phyloP scores from a whole-genome alignment of 2,888 invertebrate species.

The Sarcophaga rosellei region DNA sequence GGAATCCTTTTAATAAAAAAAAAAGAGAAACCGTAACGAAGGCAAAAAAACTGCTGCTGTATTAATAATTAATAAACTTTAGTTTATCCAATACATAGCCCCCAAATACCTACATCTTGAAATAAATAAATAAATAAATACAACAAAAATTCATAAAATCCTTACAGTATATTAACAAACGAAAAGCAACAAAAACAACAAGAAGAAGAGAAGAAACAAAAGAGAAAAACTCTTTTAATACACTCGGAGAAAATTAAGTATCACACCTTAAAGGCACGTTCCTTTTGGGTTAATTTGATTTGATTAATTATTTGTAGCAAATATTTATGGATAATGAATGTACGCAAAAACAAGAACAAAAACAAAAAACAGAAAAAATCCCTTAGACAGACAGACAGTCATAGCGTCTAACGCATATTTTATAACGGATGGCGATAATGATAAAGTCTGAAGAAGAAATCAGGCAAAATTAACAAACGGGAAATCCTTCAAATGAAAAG shows the following conservation, averaged over 20 bases:
- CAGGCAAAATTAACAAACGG: constrained; percentile 1
- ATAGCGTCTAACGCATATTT: background rate
- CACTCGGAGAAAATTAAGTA: constrained; percentile 6
- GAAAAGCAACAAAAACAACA: background rate
- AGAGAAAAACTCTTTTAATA: background rate
- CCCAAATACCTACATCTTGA: background rate
- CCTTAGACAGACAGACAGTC: background rate
- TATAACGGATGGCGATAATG: background rate
- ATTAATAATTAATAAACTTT: constrained; percentile 42
- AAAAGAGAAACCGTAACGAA: background rate
- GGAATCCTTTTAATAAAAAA: background rate
- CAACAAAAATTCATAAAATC: too few species aligned
- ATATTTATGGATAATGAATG: constrained; percentile 60
- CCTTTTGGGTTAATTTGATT: constrained; percentile 60
- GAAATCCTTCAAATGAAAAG: background rate
- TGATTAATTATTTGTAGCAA: constrained; percentile 62
- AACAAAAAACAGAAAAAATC: background rate
- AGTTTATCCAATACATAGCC: background rate
- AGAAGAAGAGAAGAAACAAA: constrained; percentile 6
- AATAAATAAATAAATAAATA: too few species aligned
- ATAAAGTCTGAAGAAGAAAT: background rate
- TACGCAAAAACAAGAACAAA: constrained; percentile 19
- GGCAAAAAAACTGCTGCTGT: constrained; percentile 5
- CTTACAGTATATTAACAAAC: too few species aligned
- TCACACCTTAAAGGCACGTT: constrained; percentile 53